Conservation (phyloP, 2,888 invertebrate genomes). For the Brachypterus glaber region DNA sequence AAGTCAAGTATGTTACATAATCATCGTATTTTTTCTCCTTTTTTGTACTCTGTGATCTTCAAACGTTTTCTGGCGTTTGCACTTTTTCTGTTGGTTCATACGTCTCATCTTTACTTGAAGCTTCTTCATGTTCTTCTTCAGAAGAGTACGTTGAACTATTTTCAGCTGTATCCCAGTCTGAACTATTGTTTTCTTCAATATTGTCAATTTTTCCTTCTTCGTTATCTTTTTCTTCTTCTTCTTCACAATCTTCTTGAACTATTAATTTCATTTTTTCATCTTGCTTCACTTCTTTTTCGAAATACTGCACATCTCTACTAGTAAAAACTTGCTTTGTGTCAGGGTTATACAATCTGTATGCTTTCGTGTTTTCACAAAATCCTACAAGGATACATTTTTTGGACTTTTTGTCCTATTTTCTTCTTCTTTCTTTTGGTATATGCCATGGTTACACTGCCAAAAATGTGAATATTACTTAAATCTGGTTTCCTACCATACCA, state of each 20-base stretch:
- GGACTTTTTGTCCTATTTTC: conserved; percentile 14
- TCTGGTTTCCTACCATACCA: conserved; percentile 23
- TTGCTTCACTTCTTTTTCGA: conserved; percentile 5
- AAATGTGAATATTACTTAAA: conserved; percentile 13
- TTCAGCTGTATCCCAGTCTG: conserved; percentile 5
- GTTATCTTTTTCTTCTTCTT: not conserved
- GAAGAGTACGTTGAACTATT: not conserved
- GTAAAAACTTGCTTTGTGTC: conserved; percentile 5
- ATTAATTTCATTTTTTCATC: conserved; percentile 7
- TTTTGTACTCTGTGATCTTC: not conserved
- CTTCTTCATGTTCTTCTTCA: conserved; percentile 7
- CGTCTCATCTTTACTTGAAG: not conserved
- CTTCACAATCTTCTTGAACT: conserved; percentile 6
- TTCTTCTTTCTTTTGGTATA: conserved; percentile 12
- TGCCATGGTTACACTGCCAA: conserved; percentile 15
- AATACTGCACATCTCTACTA: conserved; percentile 12
- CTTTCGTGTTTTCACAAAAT: conserved; percentile 12
- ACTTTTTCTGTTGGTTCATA: not conserved
- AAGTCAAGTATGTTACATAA: conserved; percentile 2
- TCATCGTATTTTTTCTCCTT: not conserved
- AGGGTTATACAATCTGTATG: conserved; percentile 14
- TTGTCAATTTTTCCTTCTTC: conserved; percentile 2
- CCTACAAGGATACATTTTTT: conserved; percentile 12
- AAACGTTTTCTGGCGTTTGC: not conserved
- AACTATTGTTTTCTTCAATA: not conserved